Evolutionary conservation across 2,797 vertebrate genomes (phyloP).

Genomic region (Luscinia megarhynchos): DNA sequence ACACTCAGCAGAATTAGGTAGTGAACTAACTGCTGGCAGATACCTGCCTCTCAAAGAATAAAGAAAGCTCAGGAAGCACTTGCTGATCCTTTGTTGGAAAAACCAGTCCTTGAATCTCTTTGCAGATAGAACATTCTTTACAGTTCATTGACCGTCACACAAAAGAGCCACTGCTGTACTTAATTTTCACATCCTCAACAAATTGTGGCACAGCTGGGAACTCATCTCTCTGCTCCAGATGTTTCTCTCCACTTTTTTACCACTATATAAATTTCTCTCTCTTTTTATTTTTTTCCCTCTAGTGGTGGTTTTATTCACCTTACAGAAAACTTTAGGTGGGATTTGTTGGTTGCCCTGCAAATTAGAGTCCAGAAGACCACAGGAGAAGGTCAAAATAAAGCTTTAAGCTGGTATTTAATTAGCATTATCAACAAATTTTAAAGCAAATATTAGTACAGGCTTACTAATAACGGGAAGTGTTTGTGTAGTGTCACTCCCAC

Average conservation of each 20-base stretch:
- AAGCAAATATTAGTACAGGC: conserved; percentile 32
- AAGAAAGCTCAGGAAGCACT: neutral
- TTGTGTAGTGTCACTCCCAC: conserved; percentile 6
- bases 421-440: conserved; percentile 40
- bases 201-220: neutral
- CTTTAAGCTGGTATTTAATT: conserved; percentile 32
- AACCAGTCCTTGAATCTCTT: neutral
- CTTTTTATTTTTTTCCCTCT: neutral
- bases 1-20: neutral
- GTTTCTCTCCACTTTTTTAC: conserved; percentile 7
- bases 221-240: neutral
- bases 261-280: neutral
- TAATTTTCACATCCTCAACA: conserved; percentile 3
- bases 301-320: neutral
- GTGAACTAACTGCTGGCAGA: neutral
- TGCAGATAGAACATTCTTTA: neutral
- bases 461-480: conserved; percentile 20
- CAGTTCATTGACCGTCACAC: neutral
- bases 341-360: neutral
- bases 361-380: neutral
- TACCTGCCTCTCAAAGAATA: neutral
- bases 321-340: neutral
- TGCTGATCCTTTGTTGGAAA: neutral
- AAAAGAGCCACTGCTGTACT: neutral
- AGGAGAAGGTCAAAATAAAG: neutral